Conservation (phyloP, 2,113 vertebrate genomes). For the Nannobrachium achirus region DNA sequence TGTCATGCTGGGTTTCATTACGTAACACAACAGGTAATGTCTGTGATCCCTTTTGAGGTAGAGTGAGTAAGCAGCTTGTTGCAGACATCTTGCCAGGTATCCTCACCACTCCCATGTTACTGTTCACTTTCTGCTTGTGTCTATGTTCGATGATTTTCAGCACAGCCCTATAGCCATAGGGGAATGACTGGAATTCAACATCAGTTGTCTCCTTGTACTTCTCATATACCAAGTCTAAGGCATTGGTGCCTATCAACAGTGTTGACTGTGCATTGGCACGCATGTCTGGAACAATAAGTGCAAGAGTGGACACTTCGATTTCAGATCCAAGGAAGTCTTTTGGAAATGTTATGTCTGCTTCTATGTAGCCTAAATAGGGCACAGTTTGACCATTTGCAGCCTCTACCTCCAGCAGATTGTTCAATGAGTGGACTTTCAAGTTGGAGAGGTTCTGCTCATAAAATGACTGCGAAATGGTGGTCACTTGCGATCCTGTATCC, state of each 20-base stretch:
- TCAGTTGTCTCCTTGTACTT: neutral
- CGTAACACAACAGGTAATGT: too few relatives aligned
- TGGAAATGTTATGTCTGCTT: neutral
- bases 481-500: neutral
- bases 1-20: too few relatives aligned
- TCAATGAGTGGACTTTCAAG: neutral
- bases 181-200: neutral
- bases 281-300: neutral
- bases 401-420: neutral
- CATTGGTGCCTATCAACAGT: neutral
- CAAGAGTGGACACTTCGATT: neutral
- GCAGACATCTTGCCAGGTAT: neutral
- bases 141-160: neutral
- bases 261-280: neutral
- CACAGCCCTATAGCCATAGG: neutral
- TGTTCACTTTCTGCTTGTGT: conserved; percentile 4
- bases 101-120: neutral
- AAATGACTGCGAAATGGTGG: too few relatives aligned
- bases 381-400: neutral
- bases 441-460: too few relatives aligned
- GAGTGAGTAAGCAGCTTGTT: neutral
- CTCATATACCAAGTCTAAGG: neutral
- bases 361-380: neutral
- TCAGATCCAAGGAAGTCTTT: neutral
- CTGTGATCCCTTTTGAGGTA: neutral